phyloP scores from a whole-genome alignment of 2,113 vertebrate species.

The Neopipo cinnamomea region DNA sequence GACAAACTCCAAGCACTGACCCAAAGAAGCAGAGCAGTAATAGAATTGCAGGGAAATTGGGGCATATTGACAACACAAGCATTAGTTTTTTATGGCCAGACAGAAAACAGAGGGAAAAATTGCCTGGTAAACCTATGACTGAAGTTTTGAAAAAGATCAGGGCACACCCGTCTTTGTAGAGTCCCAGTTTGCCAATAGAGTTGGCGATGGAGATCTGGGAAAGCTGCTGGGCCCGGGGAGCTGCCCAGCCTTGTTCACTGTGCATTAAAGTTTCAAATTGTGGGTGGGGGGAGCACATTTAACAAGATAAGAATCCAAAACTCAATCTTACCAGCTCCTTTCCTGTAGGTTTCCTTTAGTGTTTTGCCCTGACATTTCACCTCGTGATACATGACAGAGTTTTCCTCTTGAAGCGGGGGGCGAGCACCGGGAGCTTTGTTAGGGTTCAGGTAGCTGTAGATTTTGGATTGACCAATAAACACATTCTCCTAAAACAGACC shows the following conservation, averaged over 20 bases:
- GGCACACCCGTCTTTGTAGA: background rate
- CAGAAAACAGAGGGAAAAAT: background rate
- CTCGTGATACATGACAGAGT: conserved; percentile 81
- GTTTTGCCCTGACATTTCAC: conserved; percentile 78
- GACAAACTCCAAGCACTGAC: background rate
- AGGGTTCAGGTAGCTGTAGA: conserved; percentile 77
- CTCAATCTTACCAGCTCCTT: conserved; percentile 75
- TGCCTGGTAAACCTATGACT: background rate
- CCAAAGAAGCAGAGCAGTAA: background rate
- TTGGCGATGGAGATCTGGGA: background rate
- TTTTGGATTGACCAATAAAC: conserved; percentile 74
- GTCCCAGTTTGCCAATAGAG: background rate
- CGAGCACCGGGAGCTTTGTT: conserved; percentile 77
- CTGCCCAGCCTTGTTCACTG: background rate
- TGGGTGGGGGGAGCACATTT: background rate
- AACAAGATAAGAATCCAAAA: background rate
- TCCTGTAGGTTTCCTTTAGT: conserved; percentile 69
- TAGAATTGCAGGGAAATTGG: background rate
- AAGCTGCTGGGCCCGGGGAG: background rate
- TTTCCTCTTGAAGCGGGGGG: conserved; percentile 85
- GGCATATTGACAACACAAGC: background rate
- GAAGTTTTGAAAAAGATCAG: background rate
- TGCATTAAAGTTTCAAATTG: background rate
- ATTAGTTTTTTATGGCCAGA: background rate
- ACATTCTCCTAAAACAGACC: conserved; percentile 79